Evolutionary conservation across 2,888 invertebrate genomes (phyloP), one percentile per base, ranked within the genome.

Genomic region (Nineta flava): DNA sequence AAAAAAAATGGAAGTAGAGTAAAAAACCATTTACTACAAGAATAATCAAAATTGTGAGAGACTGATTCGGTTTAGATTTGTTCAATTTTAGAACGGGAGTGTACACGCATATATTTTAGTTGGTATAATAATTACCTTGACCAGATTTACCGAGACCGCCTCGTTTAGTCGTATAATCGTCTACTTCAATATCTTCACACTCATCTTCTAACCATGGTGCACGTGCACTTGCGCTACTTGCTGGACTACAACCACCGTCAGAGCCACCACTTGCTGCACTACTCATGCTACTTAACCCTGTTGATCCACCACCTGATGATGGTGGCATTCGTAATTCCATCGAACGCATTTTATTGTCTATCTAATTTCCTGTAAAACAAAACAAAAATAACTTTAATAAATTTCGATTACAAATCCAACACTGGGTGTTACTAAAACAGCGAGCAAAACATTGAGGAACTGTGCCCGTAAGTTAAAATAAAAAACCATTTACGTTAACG

Each of bases 111-210:
- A 26, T 26, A 2, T 6, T 26, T 5, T 26, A 26, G 26, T 26
- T n/a, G n/a, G n/a, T 45, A 35, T 12, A 31, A 13, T 26, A 17
- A 13, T 15, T 41, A 42, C 48, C 48, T 42, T 48, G 48, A 26
- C 42, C 48, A 42, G 48, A 26, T 42, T 48, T 48, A 7, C 48
- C 48, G 7, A 48, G 31, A 21, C 35, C 46, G 10, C 42, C 48
- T 31, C 48, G 41, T 31, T 48, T 48, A 2, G 41, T 13, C 10
- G 41, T 16, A 21, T 48, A 48, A 51, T 66, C 68, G 51, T 68
- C 68, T n/a, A 67, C 67, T 56, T 68, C 68, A 12, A 68, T 65
- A 57, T 67, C 68, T 57, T 67, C 67, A 52, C 66, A 65, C 55
- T 67, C 68, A 56, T 68, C 67, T 52, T 64, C 65, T 16, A 49